phyloP scores from a whole-genome alignment of 2,113 vertebrate genomes.

The Nibea albiflora region DNA sequence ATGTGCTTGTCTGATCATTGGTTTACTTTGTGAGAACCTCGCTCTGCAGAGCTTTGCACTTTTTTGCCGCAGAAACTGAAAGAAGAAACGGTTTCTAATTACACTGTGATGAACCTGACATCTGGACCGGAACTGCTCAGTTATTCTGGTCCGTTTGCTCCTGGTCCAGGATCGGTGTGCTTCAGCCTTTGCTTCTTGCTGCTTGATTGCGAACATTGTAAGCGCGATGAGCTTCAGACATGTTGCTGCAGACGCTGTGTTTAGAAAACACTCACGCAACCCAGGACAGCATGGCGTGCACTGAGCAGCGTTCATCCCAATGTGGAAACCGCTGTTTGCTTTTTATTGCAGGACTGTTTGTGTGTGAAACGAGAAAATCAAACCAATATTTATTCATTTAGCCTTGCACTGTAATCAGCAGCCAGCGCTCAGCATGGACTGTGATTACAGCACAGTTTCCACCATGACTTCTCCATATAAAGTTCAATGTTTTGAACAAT shows the following conservation, averaged over 20 bases:
- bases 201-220: constrained; percentile 29
- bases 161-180: constrained; percentile 44
- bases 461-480: not conserved
- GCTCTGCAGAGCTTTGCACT: constrained; percentile 33
- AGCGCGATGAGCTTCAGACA: not conserved
- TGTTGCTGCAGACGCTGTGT: constrained; percentile 40
- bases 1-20: constrained; percentile 38
- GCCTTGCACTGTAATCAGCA: not conserved
- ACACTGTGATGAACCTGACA: not conserved
- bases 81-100: not conserved
- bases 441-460: constrained; percentile 24
- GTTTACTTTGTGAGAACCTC: constrained; percentile 51
- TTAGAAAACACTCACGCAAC: constrained; percentile 43
- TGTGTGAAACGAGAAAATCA: constrained; percentile 24
- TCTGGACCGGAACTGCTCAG: not conserved
- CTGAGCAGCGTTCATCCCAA: not conserved
- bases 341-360: constrained; percentile 34
- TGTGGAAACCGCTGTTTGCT: constrained; percentile 28
- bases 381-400: constrained; percentile 10
- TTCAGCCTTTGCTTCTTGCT: constrained; percentile 58
- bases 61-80: constrained; percentile 43
- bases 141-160: constrained; percentile 3
- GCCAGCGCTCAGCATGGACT: not conserved
- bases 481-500: not conserved
- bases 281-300: constrained; percentile 31